phyloP scores from a whole-genome alignment of 2,113 vertebrate genomes.

The Lycocorax pyrrhopterus region DNA sequence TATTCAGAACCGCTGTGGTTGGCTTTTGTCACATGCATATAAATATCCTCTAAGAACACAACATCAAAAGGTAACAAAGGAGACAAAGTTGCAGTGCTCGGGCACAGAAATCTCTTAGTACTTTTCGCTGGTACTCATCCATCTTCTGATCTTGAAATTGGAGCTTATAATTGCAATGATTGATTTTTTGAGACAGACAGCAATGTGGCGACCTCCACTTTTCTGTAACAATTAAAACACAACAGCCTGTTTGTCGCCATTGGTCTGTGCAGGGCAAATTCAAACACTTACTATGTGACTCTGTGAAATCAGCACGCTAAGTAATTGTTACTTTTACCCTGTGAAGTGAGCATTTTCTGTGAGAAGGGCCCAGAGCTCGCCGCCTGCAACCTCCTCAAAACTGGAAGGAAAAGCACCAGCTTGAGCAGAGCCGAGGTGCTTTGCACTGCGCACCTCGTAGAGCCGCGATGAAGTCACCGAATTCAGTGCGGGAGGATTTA shows the following conservation, averaged over 20 bases:
- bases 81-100: not conserved
- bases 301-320: not conserved
- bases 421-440: not conserved
- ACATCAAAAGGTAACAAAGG: not conserved
- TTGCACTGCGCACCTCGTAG: accelerated
- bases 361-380: not conserved
- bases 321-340: not conserved
- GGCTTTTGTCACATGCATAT: not conserved
- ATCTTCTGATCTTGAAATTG: not conserved
- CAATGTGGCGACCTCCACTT: not conserved
- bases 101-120: not conserved
- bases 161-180: not conserved
- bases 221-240: not conserved
- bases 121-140: not conserved
- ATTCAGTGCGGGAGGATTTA: not conserved
- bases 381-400: not conserved
- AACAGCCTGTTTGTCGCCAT: too few relatives aligned
- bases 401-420: accelerated
- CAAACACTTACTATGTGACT: not conserved
- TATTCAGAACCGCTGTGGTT: accelerated
- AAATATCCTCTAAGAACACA: not conserved
- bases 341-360: accelerated
- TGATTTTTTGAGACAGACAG: not conserved
- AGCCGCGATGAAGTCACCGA: not conserved
- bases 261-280: not conserved